Percentiles rank a stretch among this genome's conserved stretches.
phyloP scores from a whole-genome alignment of 2,797 vertebrate species.

The Acrossocheilus fasciatus region DNA sequence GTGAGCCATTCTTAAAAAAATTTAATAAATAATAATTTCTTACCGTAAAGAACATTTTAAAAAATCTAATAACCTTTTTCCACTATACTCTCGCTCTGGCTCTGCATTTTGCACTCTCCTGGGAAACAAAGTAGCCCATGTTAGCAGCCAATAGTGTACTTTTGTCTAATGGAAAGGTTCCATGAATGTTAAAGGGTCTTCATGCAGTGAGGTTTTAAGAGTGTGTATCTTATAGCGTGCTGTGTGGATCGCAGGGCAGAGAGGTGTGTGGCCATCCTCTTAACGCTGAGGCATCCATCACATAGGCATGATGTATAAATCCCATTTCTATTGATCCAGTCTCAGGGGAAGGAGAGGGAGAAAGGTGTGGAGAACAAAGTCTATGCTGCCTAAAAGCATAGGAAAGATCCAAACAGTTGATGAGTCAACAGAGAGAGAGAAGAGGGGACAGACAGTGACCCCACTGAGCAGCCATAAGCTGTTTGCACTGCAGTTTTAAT shows the following conservation, averaged over 20 bases:
- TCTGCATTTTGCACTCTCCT: too few species aligned
- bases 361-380: conserved; percentile 7
- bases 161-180: background rate
- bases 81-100: background rate
- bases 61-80: background rate
- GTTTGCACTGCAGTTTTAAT: conserved; percentile 44
- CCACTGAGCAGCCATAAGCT: conserved; percentile 44
- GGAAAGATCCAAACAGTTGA: conserved; percentile 26
- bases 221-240: background rate
- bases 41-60: background rate
- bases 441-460: conserved; percentile 35
- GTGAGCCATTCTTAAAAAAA: background rate
- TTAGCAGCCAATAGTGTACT: too few species aligned
- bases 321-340: conserved; percentile 53
- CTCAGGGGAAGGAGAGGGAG: conserved; percentile 16
- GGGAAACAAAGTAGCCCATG: too few species aligned
- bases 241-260: background rate
- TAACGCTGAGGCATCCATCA: conserved; percentile 33
- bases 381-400: conserved; percentile 13
- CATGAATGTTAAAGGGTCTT: background rate
- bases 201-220: background rate
- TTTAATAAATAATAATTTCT: background rate
- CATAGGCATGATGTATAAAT: conserved; percentile 53
- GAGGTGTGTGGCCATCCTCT: conserved; percentile 14
- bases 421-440: conserved; percentile 21